Evolutionary conservation across 2,113 vertebrate species (phyloP).

Genomic region (Caranx ignobilis): DNA sequence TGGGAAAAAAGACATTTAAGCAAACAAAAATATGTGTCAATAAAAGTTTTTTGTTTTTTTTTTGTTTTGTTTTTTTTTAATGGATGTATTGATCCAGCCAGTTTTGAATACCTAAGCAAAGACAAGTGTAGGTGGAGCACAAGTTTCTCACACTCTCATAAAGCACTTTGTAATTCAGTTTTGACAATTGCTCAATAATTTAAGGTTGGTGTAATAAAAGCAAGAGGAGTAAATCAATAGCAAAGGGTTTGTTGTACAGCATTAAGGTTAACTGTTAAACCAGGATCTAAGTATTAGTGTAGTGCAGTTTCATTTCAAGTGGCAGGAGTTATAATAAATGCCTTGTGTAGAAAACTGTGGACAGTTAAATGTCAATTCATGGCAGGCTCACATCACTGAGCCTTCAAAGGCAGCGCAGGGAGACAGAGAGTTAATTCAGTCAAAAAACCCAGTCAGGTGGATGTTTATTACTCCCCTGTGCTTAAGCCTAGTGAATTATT

Average conservation of each 20-base stretch:
- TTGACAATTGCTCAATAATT: constrained; percentile 35
- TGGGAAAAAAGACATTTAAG: neutral
- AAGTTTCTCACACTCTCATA: neutral
- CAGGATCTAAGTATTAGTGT: too few species aligned
- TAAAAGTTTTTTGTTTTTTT: too few species aligned
- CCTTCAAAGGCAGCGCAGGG: neutral
- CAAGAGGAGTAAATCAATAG: constrained; percentile 20
- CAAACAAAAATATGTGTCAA: neutral
- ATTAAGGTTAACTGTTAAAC: constrained; percentile 15
- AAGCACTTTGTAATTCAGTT: constrained; percentile 36
- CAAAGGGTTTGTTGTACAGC: neutral
- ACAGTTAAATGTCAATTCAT: neutral
- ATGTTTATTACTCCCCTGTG: neutral
- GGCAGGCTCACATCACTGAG: neutral
- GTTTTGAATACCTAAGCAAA: constrained; percentile 27
- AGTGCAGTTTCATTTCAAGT: too few species aligned
- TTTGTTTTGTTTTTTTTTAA: neutral
- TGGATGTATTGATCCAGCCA: constrained; percentile 29
- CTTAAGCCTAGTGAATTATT: too few species aligned
- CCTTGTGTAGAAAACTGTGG: neutral
- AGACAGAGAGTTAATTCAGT: neutral
- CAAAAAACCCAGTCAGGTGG: neutral
- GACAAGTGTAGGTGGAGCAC: neutral
- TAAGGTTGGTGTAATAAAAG: constrained; percentile 14
- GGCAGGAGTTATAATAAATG: neutral